A percentile compares a stretch with the other conserved stretches of the same genome.
Conservation (phyloP, 2,113 vertebrate species). For the Cyanoderma ruficeps region DNA sequence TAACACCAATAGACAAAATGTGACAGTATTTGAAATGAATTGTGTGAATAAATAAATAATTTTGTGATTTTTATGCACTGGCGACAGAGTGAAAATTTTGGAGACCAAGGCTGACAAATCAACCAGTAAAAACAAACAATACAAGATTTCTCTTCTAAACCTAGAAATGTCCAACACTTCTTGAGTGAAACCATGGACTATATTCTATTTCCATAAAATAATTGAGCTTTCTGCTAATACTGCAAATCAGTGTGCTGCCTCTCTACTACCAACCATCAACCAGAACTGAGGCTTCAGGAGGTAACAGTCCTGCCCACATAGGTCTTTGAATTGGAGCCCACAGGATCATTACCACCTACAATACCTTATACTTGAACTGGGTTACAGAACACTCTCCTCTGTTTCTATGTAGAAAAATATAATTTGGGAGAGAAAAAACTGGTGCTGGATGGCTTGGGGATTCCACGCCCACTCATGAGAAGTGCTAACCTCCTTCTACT, state of each 20-base stretch:
- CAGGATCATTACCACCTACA: neutral
- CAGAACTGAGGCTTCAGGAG: neutral
- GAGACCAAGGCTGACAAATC: neutral
- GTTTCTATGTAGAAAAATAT: neutral
- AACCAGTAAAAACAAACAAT: neutral
- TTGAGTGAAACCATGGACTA: neutral
- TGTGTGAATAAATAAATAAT: neutral
- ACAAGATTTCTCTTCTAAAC: neutral
- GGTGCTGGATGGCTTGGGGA: neutral
- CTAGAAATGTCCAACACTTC: neutral
- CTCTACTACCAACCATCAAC: neutral
- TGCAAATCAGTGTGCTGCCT: neutral
- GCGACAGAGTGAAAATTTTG: neutral
- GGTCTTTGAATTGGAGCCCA: neutral
- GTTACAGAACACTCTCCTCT: neutral
- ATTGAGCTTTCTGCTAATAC: neutral
- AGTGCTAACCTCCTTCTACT: neutral
- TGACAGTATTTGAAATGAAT: neutral
- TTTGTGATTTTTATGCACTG: neutral
- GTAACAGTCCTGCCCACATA: accelerated
- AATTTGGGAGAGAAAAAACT: neutral
- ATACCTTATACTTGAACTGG: neutral
- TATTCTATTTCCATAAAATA: neutral
- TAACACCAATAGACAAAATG: neutral
- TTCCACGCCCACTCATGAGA: neutral